Evolutionary conservation across 2,888 invertebrate species (phyloP), one percentile per base, ranked within the genome.

Genomic region (Hyposoter didymator): DNA sequence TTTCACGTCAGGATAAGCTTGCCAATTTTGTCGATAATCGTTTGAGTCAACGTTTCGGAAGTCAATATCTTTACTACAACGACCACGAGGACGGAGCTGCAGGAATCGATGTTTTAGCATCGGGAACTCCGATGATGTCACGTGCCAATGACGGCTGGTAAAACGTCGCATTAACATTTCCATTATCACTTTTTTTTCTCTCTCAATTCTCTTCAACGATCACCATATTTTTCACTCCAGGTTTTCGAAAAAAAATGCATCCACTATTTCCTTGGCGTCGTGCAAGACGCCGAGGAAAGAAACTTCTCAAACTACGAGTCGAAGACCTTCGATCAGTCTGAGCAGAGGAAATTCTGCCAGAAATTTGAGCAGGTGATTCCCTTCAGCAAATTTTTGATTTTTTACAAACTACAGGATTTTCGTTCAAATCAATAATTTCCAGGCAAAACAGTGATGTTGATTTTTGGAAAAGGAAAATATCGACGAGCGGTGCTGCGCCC

Each of bases 91-190:
- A 95, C 7, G 90, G 91, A 14, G 95, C 95, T 69, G 94, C 96
- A 0, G 96, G 96, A 43, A 96, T 96, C 89, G 96, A 96, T 93
- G 96, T 96, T 35, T 95, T 95, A 2, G 96, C 96, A 85, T 96
- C 96, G 0, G 96, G 95, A 74, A 95, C 96, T 7, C 96, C 96
- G 0, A 97, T 96, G 96, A 95, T 97, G 95, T 91, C 95, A 35
- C 92, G 94, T 84, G 95, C 95, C 10, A 96, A 96, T 87, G 96
- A 96, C 89, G 96, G 96, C 1, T 96, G 95, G 93, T 96, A 95
- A 79, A 17, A 70, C n/a, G 59, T 59, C 52, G 45, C 62, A 47
- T 35, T 14, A 10, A 19, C 52, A 35, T 69, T 49, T 75, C 45
- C n/a, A n/a, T 52, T 52, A 28, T 70, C 14, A 59, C 28, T 10